Evolutionary conservation across 1,140 invertebrate genomes (phyloP).

Genomic region (Leptopilina clavipes): DNA sequence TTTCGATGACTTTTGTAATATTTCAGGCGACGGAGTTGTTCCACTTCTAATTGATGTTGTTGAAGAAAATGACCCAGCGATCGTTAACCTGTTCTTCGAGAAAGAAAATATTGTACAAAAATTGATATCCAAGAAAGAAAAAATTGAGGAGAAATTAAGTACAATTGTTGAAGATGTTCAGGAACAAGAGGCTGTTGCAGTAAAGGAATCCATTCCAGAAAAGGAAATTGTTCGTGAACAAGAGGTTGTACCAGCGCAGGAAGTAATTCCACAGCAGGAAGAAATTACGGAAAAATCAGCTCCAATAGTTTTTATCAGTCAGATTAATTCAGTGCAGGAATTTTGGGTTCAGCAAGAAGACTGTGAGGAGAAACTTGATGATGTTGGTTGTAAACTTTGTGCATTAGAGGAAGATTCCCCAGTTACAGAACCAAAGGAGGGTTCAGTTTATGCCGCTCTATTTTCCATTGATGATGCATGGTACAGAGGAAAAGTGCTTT

Average conservation of each 20-base stretch:
- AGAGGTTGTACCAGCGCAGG: background rate
- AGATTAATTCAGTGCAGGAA: constrained; percentile 80
- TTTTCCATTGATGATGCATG: background rate
- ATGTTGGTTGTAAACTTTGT: constrained; percentile 74
- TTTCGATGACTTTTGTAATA: constrained; percentile 57
- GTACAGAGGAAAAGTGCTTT: constrained; percentile 24
- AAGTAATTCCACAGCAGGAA: constrained; percentile 46
- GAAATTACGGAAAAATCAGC: constrained; percentile 33
- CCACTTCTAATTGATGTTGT: constrained; percentile 67
- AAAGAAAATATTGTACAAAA: constrained; percentile 77
- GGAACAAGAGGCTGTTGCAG: constrained; percentile 61
- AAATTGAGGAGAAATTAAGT: constrained; percentile 77
- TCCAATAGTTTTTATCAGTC: constrained; percentile 75
- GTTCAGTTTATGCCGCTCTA: background rate
- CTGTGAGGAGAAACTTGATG: constrained; percentile 77
- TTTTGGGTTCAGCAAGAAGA: constrained; percentile 83
- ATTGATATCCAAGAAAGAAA: constrained; percentile 75
- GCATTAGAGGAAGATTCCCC: constrained; percentile 74
- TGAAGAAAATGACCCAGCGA: constrained; percentile 79
- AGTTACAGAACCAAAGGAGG: constrained; percentile 43
- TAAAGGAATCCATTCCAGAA: background rate
- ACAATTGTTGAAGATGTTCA: background rate
- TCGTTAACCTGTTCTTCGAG: constrained; percentile 79
- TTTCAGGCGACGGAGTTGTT: constrained; percentile 62
- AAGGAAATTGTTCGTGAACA: background rate